Evolutionary conservation across 2,888 invertebrate genomes (phyloP).

Genomic region (Trachelus iudaicus): DNA sequence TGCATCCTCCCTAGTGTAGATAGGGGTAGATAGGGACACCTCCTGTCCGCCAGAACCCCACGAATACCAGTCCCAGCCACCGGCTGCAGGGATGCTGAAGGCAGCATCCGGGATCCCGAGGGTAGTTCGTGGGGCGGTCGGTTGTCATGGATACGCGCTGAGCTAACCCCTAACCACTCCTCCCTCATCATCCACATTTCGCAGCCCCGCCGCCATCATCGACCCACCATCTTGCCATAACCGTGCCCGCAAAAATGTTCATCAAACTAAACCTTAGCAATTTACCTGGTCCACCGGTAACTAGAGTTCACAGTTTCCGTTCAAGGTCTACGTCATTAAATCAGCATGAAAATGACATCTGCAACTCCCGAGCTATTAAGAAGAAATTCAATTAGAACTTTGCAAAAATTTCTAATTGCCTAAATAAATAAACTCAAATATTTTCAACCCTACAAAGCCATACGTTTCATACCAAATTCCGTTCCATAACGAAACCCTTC

Average conservation of each 20-base stretch:
- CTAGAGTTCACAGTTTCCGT: background rate
- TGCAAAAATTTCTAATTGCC: background rate
- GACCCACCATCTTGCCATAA: slow-evolving; percentile 63
- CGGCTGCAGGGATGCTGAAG: slow-evolving; percentile 39
- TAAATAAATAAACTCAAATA: background rate
- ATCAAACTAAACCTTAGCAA: background rate
- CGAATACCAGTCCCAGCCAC: background rate
- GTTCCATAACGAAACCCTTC: background rate
- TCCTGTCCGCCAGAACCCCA: slow-evolving; percentile 8
- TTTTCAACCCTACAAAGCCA: background rate
- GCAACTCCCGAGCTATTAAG: background rate
- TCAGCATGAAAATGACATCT: background rate
- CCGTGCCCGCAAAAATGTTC: slow-evolving; percentile 12
- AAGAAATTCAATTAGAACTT: background rate
- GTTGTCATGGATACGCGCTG: slow-evolving; percentile 64
- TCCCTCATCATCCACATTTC: slow-evolving; percentile 45
- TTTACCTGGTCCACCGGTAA: background rate
- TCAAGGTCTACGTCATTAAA: background rate
- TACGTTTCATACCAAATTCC: background rate
- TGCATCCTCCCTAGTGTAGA: slow-evolving; percentile 35
- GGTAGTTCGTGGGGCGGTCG: slow-evolving; percentile 62
- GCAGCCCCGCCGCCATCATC: slow-evolving; percentile 62
- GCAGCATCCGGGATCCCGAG: slow-evolving; percentile 58
- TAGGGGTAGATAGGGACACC: slow-evolving; percentile 39
- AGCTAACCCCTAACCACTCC: slow-evolving; percentile 59